These are phyloP conservation scores for Eufriesea mexicana DNA, from an alignment of 1,140 invertebrate genomes.

Conservation along the genomic window DNA sequence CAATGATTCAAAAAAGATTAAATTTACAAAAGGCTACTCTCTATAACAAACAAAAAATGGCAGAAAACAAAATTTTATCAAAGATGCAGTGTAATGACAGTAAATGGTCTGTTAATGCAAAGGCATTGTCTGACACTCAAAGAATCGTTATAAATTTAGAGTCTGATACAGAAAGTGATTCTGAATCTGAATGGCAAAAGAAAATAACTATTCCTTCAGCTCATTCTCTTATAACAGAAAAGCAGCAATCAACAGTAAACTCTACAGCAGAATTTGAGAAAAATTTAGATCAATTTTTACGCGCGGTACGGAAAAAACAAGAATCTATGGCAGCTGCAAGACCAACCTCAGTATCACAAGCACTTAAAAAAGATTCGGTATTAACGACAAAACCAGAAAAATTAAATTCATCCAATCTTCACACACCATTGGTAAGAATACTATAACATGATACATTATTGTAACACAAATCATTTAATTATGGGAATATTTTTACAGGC, in stretches of 20 bases:
- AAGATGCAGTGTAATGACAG: conserved; percentile 31
- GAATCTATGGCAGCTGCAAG: conserved; percentile 64
- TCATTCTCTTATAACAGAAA: conserved; percentile 9
- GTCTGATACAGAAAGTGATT: conserved; percentile 77
- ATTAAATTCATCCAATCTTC: conserved; percentile 45
- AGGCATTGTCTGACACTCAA: conserved; percentile 55
- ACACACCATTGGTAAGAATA: conserved; percentile 69
- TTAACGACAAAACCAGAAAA: conserved; percentile 25
- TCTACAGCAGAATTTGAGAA: conserved; percentile 76
- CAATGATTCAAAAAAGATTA: conserved; percentile 67
- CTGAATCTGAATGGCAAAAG: conserved; percentile 64
- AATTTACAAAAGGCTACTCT: conserved; percentile 69
- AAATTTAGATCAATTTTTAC: conserved; percentile 78
- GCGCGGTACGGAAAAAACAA: conserved; percentile 75
- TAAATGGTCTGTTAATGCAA: conserved; percentile 57
- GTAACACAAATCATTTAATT: not conserved
- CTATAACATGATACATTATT: conserved; percentile 1
- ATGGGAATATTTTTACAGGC: conserved; percentile 73
- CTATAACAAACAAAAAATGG: conserved; percentile 23
- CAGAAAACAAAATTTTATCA: conserved; percentile 33
- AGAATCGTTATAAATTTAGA: conserved; percentile 78
- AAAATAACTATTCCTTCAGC: not conserved
- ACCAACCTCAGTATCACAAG: conserved; percentile 30
- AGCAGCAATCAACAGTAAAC: conserved; percentile 60
- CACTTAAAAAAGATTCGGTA: conserved; percentile 30